phyloP scores from a whole-genome alignment of 2,888 invertebrate genomes.

The Phania funesta region DNA sequence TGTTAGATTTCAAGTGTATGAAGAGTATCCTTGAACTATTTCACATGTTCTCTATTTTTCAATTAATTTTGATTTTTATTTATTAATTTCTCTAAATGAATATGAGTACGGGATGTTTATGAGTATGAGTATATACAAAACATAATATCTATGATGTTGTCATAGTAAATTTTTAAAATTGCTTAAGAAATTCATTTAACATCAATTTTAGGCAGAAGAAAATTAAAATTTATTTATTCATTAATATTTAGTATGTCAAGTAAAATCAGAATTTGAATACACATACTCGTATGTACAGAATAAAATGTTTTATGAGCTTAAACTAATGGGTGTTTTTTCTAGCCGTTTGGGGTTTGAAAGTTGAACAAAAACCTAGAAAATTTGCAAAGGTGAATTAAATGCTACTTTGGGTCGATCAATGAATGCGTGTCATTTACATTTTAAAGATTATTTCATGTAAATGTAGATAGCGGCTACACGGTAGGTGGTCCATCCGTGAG shows the following conservation, averaged over 20 bases:
- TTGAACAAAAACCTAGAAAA: too few relatives aligned
- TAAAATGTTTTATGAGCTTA: too few relatives aligned
- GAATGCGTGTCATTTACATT: too few relatives aligned
- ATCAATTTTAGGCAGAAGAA: not conserved
- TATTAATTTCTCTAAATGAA: constrained; percentile 15
- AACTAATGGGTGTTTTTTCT: too few relatives aligned
- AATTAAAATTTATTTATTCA: not conserved
- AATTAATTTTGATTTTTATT: constrained; percentile 13
- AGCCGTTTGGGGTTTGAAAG: too few relatives aligned
- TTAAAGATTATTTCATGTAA: too few relatives aligned
- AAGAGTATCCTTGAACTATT: constrained; percentile 65
- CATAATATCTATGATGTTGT: not conserved
- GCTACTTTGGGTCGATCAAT: too few relatives aligned
- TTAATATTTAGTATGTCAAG: not conserved
- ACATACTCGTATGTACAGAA: too few relatives aligned
- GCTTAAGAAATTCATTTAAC: not conserved
- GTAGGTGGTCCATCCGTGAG: too few relatives aligned
- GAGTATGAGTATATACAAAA: not conserved
- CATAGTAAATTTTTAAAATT: not conserved
- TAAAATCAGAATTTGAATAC: not conserved
- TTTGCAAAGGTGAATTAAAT: too few relatives aligned
- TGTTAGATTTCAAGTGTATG: constrained; percentile 61
- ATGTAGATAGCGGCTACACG: too few relatives aligned
- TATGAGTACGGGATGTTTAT: too few relatives aligned
- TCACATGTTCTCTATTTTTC: not conserved